Conservation (phyloP, 2,113 vertebrate species). For the Ptilorrhoa leucosticta region DNA sequence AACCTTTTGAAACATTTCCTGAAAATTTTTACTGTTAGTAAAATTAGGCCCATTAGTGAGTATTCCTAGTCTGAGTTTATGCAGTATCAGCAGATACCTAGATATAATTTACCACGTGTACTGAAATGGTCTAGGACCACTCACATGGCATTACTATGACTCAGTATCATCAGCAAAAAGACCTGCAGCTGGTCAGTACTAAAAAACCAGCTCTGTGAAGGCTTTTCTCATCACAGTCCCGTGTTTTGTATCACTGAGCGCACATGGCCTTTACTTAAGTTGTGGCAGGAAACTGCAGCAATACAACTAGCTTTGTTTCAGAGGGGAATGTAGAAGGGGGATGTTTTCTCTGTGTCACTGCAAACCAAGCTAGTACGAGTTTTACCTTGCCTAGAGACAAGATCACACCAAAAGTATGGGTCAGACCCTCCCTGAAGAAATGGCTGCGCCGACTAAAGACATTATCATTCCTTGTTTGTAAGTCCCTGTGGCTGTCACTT, state of each 20-base stretch:
- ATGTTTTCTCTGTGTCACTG: not conserved
- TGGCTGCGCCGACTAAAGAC: not conserved
- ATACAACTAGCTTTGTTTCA: not conserved
- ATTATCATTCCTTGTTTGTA: not conserved
- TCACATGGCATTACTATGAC: not conserved
- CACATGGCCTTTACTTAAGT: not conserved
- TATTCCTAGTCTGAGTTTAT: not conserved
- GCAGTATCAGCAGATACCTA: not conserved
- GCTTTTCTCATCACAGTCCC: not conserved
- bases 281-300: not conserved
- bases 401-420: not conserved
- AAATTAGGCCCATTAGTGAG: not conserved
- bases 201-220: not conserved
- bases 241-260: fast-evolving
- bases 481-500: not conserved
- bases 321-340: not conserved
- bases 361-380: not conserved
- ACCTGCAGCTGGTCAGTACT: not conserved
- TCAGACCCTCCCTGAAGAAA: not conserved
- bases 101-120: fast-evolving
- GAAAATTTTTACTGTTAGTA: not conserved
- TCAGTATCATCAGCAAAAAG: not conserved
- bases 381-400: not conserved
- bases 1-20: not conserved
- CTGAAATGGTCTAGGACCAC: not conserved